These are phyloP conservation scores for Epinephelus cyanopodus DNA, from an alignment of 2,113 vertebrate species.

Conservation along the genomic window DNA sequence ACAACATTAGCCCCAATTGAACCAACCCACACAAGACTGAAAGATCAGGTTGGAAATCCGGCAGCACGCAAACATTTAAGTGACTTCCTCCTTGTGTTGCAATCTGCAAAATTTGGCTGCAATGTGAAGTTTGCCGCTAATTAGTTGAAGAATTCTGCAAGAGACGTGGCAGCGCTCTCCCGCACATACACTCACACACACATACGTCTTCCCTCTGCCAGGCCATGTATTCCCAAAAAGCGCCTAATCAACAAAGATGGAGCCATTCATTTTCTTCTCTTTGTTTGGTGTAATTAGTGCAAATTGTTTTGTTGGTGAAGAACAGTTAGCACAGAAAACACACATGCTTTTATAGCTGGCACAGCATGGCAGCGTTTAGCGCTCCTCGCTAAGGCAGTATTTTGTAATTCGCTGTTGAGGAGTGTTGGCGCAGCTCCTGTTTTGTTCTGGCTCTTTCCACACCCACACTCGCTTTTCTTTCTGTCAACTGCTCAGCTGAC, in stretches of 20 bases:
- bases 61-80: slow-evolving; percentile 26
- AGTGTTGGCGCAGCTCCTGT: slow-evolving; percentile 33
- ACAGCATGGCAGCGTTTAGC: slow-evolving; percentile 32
- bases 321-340: slow-evolving; percentile 36
- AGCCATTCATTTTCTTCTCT: slow-evolving; percentile 52
- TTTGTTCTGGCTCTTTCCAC: slow-evolving; percentile 43
- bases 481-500: slow-evolving; percentile 53
- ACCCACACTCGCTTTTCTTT: not conserved
- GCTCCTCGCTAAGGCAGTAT: slow-evolving; percentile 22
- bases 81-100: slow-evolving; percentile 27
- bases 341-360: slow-evolving; percentile 50
- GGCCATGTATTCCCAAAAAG: slow-evolving; percentile 37
- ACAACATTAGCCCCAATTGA: slow-evolving; percentile 55
- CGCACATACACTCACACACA: not conserved
- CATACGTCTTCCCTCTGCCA: not conserved
- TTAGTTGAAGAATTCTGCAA: slow-evolving; percentile 44
- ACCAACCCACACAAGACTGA: slow-evolving; percentile 16
- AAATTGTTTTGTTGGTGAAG: slow-evolving; percentile 67
- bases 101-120: slow-evolving; percentile 53
- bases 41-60: slow-evolving; percentile 25
- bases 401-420: slow-evolving; percentile 36
- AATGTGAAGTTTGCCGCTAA: slow-evolving; percentile 41
- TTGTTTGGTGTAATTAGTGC: slow-evolving; percentile 75
- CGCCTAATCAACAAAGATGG: slow-evolving; percentile 59
- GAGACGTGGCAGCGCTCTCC: slow-evolving; percentile 7